Evolutionary conservation across 1,140 invertebrate genomes (phyloP).

Genomic region (Zaprionus gabonicus): DNA sequence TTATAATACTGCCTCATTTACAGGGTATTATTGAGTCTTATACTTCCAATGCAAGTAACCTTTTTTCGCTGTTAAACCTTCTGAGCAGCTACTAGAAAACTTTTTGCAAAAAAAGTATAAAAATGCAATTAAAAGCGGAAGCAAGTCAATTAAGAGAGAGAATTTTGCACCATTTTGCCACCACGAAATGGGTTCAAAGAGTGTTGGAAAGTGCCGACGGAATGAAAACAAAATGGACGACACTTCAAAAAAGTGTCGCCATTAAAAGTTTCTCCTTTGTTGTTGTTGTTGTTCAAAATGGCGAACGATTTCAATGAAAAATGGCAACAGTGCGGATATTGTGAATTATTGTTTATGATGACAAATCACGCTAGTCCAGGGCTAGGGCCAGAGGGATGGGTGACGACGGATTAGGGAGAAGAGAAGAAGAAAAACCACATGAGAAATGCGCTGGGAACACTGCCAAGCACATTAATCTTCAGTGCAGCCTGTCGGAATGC

Average conservation of each 20-base stretch:
- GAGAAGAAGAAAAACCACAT: neutral
- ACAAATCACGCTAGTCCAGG: constrained; percentile 42
- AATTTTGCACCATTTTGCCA: constrained; percentile 4
- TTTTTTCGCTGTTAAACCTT: neutral
- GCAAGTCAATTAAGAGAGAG: constrained; percentile 49
- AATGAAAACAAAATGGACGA: constrained; percentile 33
- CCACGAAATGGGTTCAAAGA: constrained; percentile 2
- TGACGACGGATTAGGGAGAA: neutral
- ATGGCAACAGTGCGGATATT: constrained; percentile 39
- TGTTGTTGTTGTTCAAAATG: constrained; percentile 9
- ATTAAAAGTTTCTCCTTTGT: constrained; percentile 26
- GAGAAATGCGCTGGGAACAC: neutral
- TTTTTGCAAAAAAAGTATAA: constrained; percentile 11
- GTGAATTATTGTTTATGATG: constrained; percentile 65
- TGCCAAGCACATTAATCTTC: constrained; percentile 51
- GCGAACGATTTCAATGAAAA: constrained; percentile 4
- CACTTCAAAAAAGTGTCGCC: constrained; percentile 30
- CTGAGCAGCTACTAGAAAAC: constrained; percentile 6
- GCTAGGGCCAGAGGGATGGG: neutral
- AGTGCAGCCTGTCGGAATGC: constrained; percentile 28
- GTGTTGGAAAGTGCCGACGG: constrained; percentile 27
- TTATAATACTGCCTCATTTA: neutral
- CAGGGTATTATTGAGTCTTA: neutral
- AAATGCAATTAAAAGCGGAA: constrained; percentile 51
- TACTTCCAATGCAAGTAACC: neutral